Conservation (phyloP, 1,140 invertebrate species). For the Atta colombica region DNA sequence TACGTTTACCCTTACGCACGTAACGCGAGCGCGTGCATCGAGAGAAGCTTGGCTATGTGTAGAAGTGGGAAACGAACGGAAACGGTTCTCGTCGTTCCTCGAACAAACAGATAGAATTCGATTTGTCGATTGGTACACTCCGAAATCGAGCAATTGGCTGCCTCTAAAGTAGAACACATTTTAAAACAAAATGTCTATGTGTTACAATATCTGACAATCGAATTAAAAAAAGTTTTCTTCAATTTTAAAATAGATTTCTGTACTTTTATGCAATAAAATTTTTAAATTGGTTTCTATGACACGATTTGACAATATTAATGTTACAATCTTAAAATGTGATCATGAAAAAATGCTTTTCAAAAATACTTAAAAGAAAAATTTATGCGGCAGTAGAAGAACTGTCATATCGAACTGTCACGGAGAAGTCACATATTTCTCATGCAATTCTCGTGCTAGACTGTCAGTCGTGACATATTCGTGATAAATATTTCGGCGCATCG, state of each 20-base stretch:
- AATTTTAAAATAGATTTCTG: neutral
- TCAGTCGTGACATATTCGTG: conserved; percentile 50
- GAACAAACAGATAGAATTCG: conserved; percentile 76
- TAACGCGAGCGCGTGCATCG: conserved; percentile 34
- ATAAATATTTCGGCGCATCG: conserved; percentile 46
- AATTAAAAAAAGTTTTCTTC: conserved; percentile 7
- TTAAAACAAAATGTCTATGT: conserved; percentile 17
- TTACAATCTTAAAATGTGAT: neutral
- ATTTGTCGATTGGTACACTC: conserved; percentile 73
- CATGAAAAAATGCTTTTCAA: neutral
- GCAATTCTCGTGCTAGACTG: conserved; percentile 28
- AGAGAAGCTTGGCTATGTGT: conserved; percentile 39
- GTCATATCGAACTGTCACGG: neutral
- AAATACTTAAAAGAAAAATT: neutral
- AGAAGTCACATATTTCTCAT: conserved; percentile 28
- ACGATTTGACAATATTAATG: neutral
- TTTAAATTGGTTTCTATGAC: neutral
- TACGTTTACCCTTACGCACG: conserved; percentile 48
- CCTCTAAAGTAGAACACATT: conserved; percentile 33
- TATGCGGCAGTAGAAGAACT: neutral
- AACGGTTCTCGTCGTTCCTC: conserved; percentile 45
- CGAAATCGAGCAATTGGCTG: conserved; percentile 72
- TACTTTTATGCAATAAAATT: neutral
- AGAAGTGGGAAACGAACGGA: conserved; percentile 36
- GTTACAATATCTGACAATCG: neutral